These are phyloP conservation scores for Salvelinus namaycush DNA, from an alignment of 2,113 vertebrate genomes.

Conservation along the genomic window DNA sequence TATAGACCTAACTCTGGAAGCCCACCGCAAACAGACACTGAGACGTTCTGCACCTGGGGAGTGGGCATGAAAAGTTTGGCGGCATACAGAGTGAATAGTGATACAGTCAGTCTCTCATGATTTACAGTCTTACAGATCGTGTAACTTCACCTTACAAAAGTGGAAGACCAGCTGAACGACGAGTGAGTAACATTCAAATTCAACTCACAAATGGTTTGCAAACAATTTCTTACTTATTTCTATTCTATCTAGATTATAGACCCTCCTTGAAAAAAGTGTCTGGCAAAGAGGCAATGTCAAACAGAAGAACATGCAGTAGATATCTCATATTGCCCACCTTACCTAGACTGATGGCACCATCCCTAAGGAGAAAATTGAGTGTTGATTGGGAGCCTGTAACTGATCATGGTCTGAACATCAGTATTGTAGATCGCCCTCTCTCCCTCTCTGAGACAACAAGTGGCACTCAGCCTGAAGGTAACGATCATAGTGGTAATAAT, in stretches of 20 bases:
- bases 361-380: background rate
- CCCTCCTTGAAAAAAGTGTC: too few relatives aligned
- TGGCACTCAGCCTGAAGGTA: conserved; percentile 26
- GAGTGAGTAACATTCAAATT: background rate
- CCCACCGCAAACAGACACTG: conserved; percentile 6
- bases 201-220: background rate
- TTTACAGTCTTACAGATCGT: conserved; percentile 14
- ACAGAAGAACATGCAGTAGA: too few relatives aligned
- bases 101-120: conserved; percentile 9
- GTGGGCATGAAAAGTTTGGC: background rate
- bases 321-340: too few relatives aligned
- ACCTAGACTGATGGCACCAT: too few relatives aligned
- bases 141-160: conserved; percentile 7
- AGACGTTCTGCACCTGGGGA: background rate
- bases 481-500: conserved; percentile 37
- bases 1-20: background rate
- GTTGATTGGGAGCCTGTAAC: background rate
- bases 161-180: conserved; percentile 19
- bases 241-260: too few relatives aligned
- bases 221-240: too few relatives aligned
- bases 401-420: too few relatives aligned
- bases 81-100: background rate
- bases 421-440: background rate
- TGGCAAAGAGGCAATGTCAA: too few relatives aligned
- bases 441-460: background rate